Evolutionary conservation across 35 echinoderm and acorn worm species (phyloP), one percentile per base, ranked within the genome.

Genomic region (Lytechinus variegatus): DNA sequence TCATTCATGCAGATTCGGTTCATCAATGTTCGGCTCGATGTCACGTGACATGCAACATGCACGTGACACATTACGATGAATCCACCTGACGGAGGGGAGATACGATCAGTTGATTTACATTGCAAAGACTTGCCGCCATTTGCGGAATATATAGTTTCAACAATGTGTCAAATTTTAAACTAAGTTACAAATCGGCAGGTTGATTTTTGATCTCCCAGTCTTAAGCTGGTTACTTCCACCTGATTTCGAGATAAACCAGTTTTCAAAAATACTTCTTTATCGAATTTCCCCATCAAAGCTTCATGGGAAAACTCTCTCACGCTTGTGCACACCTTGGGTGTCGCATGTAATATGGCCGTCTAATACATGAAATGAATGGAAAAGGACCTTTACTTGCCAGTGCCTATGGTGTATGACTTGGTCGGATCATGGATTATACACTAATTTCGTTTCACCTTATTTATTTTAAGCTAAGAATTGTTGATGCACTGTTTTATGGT

Each of bases 181-280:
- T 16, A 79, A 79, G 66, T 24, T 24, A 79, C 19, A 24, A 79
- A 79, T 24, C 66, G 66, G 66, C 66, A 79, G 19, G 66, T 79
- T 8, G 66, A 79, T 79, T 79, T 58, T 58, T 58, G 9, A 10
- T 56, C 66, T 79, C n/a, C 66, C 66, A 3, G 66, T 16, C 66
- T 79, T 58, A 79, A 16, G 66, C 66, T 79, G 6, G 66, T 24
- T 79, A 79, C 88, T 90, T 90, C 88, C 88, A 52, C 11, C 13
- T 4, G 88, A 90, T 52, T 14, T 90, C 8, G 52, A 90, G 88
- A 90, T 90, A 54, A 90, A 90, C 88, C 27, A 90, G 88, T 52
- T 90, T 90, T 52, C 24, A 90, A 90, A 90, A 90, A 90, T 90
- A 79, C 66, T 79, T 79, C 66, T 79, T 79, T 79, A 79, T 79